phyloP scores from a whole-genome alignment of 2,113 vertebrate genomes.

The Bufo bufo region DNA sequence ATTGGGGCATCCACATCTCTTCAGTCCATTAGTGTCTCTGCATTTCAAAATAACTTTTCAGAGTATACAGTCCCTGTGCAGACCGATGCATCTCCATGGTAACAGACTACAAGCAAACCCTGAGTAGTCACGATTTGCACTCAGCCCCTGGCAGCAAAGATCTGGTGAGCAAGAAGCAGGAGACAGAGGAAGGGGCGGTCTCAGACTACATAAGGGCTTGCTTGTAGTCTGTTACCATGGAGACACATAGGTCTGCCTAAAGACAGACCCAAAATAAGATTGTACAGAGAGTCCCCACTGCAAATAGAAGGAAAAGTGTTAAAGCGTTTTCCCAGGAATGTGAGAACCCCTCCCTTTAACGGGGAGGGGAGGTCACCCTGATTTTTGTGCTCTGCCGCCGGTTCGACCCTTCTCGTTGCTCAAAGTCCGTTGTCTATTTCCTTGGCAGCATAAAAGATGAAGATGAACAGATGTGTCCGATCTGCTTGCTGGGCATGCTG shows the following conservation, averaged over 20 bases:
- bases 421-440: not conserved
- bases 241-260: not conserved
- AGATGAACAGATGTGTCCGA: constrained; percentile 92
- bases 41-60: not conserved
- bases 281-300: too few species aligned
- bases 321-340: too few species aligned
- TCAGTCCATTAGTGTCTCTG: too few species aligned
- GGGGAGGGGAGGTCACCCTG: too few species aligned
- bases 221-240: not conserved
- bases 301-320: too few species aligned
- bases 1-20: too few species aligned
- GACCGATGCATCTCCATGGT: not conserved
- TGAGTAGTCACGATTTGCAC: not conserved
- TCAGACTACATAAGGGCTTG: not conserved
- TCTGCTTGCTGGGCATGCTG: constrained; percentile 89
- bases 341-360: too few species aligned
- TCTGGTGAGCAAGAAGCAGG: too few species aligned
- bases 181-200: too few species aligned
- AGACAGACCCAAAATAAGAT: too few species aligned
- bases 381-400: not conserved
- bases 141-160: too few species aligned
- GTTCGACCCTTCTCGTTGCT: not conserved
- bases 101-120: not conserved
- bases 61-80: not conserved
- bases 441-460: constrained; percentile 83